phyloP scores from a whole-genome alignment of 37 sponge, comb jelly and placozoan genomes.

The Hexactinellida sp. region DNA sequence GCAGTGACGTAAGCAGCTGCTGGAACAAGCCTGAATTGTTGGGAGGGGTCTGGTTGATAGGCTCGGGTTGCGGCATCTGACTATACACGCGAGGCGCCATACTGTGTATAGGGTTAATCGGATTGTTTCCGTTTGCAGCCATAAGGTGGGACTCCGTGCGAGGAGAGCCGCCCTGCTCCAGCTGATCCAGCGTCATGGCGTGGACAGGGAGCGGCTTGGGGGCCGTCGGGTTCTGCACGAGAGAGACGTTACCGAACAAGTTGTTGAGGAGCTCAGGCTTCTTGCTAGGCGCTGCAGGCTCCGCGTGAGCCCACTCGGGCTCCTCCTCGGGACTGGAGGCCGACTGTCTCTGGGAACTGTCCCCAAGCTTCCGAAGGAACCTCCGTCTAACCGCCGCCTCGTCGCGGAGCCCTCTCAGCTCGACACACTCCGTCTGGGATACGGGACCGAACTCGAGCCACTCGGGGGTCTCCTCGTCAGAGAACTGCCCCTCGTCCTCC shows the following conservation, averaged over 20 bases:
- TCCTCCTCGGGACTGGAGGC: neutral
- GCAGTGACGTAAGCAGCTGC: neutral
- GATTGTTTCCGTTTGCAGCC: neutral
- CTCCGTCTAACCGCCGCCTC: neutral
- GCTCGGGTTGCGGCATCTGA: neutral
- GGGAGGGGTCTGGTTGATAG: neutral
- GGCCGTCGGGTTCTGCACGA: neutral
- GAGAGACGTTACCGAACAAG: neutral
- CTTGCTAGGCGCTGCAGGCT: neutral
- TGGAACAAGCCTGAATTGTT: neutral
- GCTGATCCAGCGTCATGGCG: neutral
- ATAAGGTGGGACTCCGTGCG: neutral
- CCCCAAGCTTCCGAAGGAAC: neutral
- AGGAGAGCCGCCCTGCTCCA: neutral
- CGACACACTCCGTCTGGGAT: neutral
- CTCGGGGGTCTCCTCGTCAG: neutral
- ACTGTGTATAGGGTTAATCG: neutral
- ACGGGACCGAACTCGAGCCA: slow-evolving; percentile 6
- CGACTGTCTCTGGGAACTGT: neutral
- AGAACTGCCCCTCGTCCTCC: neutral
- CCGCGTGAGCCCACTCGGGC: neutral
- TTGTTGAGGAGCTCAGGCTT: slow-evolving; percentile 4
- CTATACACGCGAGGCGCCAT: neutral
- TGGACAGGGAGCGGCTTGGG: neutral
- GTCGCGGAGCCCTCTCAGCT: neutral